These are phyloP conservation scores for Steinernema khuongi DNA, from an alignment of 1,140 invertebrate species.

Conservation along the genomic window DNA sequence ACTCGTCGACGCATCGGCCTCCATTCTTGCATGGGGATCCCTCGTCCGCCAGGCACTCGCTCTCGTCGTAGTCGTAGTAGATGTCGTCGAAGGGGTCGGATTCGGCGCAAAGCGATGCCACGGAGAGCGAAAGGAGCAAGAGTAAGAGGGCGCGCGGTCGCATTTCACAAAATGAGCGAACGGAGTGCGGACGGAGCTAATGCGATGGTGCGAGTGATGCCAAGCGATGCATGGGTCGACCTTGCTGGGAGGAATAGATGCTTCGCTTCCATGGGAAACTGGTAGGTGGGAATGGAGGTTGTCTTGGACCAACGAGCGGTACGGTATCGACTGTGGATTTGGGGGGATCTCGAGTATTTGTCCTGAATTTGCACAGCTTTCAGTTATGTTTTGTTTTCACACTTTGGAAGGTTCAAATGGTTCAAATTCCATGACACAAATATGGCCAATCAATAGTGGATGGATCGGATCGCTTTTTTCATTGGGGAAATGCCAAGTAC, in stretches of 20 bases:
- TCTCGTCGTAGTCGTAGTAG: slow-evolving; percentile 9
- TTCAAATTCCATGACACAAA: too few relatives aligned
- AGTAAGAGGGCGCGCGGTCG: background rate
- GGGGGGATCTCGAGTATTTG: too few relatives aligned
- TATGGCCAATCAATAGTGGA: too few relatives aligned
- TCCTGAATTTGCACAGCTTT: too few relatives aligned
- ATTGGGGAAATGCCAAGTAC: too few relatives aligned
- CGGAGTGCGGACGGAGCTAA: background rate
- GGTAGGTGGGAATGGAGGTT: too few relatives aligned
- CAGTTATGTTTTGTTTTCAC: background rate
- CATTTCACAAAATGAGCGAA: too few relatives aligned
- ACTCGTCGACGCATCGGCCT: background rate
- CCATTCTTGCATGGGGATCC: background rate
- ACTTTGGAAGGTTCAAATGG: background rate
- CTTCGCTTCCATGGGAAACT: too few relatives aligned
- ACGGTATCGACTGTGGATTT: too few relatives aligned
- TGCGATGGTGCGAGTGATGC: background rate
- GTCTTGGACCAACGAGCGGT: too few relatives aligned
- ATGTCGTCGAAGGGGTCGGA: background rate
- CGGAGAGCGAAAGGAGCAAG: background rate
- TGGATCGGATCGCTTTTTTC: too few relatives aligned
- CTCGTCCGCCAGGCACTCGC: background rate
- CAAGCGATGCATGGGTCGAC: background rate
- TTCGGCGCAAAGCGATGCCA: background rate
- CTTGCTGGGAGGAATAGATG: too few relatives aligned